Percentiles rank a stretch among this genome's conserved stretches.
Evolutionary conservation across 2,797 vertebrate genomes (phyloP).

Genomic region (Coluber constrictor): DNA sequence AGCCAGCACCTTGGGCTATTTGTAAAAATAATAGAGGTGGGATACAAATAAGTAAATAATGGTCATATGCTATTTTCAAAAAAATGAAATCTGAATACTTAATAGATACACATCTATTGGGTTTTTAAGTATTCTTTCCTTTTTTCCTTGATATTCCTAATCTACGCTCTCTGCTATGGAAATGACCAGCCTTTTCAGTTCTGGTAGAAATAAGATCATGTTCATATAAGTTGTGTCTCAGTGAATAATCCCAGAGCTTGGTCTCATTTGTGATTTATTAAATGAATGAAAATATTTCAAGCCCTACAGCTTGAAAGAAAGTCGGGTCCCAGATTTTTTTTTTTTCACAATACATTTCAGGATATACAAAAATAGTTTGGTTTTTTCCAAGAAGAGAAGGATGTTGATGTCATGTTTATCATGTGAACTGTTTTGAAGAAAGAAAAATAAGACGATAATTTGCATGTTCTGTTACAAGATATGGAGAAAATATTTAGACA

Average conservation of each 20-base stretch:
- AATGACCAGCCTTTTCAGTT: neutral
- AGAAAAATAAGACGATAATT: neutral
- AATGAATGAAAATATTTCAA: neutral
- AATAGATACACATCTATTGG: neutral
- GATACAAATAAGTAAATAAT: neutral
- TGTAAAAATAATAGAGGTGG: neutral
- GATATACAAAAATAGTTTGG: neutral
- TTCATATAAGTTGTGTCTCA: neutral
- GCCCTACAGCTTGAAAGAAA: neutral
- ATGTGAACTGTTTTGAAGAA: neutral
- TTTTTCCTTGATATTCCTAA: neutral
- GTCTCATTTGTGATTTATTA: neutral
- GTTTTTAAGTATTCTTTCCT: neutral
- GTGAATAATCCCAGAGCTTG: neutral
- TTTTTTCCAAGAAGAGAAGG: neutral
- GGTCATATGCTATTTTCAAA: neutral
- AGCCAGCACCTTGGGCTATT: neutral
- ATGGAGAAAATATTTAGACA: neutral
- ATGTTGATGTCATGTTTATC: neutral
- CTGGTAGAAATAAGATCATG: neutral
- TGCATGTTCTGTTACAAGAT: neutral
- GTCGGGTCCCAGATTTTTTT: neutral
- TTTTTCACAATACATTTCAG: neutral
- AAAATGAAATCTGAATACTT: neutral
- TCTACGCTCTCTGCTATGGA: neutral